phyloP scores from a whole-genome alignment of 2,797 vertebrate genomes.

The Danio choprae region DNA sequence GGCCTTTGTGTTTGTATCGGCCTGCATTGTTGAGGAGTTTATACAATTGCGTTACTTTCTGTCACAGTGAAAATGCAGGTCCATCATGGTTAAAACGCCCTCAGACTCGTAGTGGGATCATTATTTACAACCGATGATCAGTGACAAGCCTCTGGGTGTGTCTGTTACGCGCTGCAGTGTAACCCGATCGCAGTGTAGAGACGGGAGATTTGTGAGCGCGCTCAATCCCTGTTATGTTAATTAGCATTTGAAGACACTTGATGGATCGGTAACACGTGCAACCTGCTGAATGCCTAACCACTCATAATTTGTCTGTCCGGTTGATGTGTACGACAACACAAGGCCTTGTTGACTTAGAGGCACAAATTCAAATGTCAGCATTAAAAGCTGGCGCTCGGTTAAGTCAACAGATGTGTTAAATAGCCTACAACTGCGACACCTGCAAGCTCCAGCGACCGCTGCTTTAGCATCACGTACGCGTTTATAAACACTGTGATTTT shows the following conservation, averaged over 20 bases:
- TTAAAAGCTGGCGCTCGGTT: constrained; percentile 59
- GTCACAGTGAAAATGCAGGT: constrained; percentile 1
- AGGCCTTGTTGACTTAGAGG: constrained; percentile 62
- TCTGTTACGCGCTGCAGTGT: constrained; percentile 70
- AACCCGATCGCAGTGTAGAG: constrained; percentile 80
- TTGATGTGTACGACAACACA: constrained; percentile 70
- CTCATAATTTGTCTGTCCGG: constrained; percentile 82
- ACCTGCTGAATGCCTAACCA: constrained; percentile 80
- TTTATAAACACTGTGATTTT: constrained; percentile 2
- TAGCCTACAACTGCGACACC: constrained; percentile 53
- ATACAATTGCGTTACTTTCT: constrained; percentile 4
- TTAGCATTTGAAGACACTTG: constrained; percentile 84
- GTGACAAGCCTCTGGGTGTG: constrained; percentile 45
- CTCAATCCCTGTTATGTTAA: constrained; percentile 91
- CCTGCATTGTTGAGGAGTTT: constrained; percentile 3
- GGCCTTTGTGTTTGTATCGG: not conserved
- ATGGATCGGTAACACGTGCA: constrained; percentile 91
- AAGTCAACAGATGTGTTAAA: constrained; percentile 59
- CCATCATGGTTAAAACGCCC: not conserved
- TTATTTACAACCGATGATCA: constrained; percentile 28
- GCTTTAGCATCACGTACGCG: constrained; percentile 26
- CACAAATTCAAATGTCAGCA: constrained; percentile 59
- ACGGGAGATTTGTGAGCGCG: constrained; percentile 78
- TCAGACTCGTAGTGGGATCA: not conserved
- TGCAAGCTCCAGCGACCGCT: constrained; percentile 39